A percentile compares a stretch with the other conserved stretches of the same genome.
phyloP scores from a whole-genome alignment of 2,888 invertebrate genomes.

The Nomada lathburiana region DNA sequence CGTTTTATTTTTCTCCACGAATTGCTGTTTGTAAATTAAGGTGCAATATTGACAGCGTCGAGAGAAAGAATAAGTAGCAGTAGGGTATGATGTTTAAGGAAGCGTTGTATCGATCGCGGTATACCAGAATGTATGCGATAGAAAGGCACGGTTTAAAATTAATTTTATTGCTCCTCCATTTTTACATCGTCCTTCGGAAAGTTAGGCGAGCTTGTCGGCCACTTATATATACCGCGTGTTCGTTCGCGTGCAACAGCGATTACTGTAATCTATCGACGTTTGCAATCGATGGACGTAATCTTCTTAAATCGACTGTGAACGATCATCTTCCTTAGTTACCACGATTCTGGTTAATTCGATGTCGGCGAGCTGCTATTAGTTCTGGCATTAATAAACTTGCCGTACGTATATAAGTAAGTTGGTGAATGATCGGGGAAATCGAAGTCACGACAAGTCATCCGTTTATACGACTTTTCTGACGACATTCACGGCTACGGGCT shows the following conservation, averaged over 20 bases:
- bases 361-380: not conserved
- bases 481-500: slow-evolving; percentile 7
- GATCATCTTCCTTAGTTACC: not conserved
- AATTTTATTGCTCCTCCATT: slow-evolving; percentile 12
- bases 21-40: not conserved
- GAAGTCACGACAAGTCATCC: not conserved
- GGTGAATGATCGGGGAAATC: not conserved
- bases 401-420: not conserved
- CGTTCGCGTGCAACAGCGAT: slow-evolving; percentile 27
- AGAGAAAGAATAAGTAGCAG: not conserved
- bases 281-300: slow-evolving; percentile 11
- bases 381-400: not conserved
- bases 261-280: slow-evolving; percentile 31
- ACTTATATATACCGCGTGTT: slow-evolving; percentile 26
- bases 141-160: slow-evolving; percentile 4
- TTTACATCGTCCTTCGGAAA: slow-evolving; percentile 23
- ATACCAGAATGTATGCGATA: slow-evolving; percentile 3
- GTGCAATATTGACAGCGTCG: not conserved
- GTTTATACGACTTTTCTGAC: not conserved
- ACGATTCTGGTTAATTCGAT: not conserved
- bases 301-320: not conserved
- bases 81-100: not conserved
- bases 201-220: slow-evolving; percentile 25
- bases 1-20: not conserved
- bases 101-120: slow-evolving; percentile 4